Evolutionary conservation across 1,140 invertebrate genomes (phyloP).

Genomic region (Drosophila gunungcola): DNA sequence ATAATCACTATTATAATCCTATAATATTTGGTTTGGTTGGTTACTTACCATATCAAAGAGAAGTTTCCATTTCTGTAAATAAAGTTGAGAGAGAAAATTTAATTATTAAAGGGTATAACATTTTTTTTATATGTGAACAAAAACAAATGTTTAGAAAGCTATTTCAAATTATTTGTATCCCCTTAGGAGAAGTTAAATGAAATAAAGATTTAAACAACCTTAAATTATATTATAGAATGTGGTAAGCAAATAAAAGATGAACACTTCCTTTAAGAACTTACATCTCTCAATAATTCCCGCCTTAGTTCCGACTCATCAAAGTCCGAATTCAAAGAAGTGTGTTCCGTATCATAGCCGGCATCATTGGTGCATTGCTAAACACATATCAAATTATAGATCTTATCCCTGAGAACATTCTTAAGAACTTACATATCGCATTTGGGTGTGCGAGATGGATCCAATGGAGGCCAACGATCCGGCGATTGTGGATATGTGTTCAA

Average conservation of each 20-base stretch:
- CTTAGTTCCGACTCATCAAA: conserved; percentile 91
- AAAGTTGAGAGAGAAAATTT: not conserved
- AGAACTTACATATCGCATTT: conserved; percentile 75
- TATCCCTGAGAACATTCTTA: fast-evolving
- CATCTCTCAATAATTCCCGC: conserved; percentile 91
- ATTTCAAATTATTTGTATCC: no score
- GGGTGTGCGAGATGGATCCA: conserved; percentile 87
- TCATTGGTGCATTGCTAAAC: conserved; percentile 84
- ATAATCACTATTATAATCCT: not conserved
- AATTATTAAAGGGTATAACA: not conserved
- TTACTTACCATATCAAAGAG: conserved; percentile 92
- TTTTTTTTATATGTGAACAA: no score
- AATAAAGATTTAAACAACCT: no score
- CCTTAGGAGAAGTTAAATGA: no score
- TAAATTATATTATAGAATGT: no score
- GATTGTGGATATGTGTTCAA: conserved; percentile 87
- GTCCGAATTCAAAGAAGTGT: conserved; percentile 91
- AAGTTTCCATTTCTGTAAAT: conserved; percentile 86
- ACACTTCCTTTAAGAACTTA: conserved; percentile 83
- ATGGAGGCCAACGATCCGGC: conserved; percentile 88
- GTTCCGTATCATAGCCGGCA: conserved; percentile 90
- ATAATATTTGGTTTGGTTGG: not conserved
- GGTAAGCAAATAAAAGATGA: no score
- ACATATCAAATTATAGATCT: not conserved
- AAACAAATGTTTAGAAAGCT: no score